phyloP scores from a whole-genome alignment of 2,797 vertebrate genomes.

The Coracias cyanogaster region DNA sequence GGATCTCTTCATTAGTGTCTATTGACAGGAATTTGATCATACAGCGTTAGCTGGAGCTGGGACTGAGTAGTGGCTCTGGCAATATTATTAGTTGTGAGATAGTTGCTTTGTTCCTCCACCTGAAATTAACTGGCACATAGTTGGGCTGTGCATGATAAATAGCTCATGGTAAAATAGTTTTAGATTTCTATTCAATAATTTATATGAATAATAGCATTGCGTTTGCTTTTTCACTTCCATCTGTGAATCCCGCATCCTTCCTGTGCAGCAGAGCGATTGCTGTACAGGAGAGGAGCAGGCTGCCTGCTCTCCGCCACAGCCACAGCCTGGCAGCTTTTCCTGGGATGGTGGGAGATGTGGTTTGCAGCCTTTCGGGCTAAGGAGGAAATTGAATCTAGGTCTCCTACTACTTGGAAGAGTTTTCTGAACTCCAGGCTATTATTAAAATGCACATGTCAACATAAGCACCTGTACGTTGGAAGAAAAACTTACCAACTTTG shows the following conservation, averaged over 20 bases:
- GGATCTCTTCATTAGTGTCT: neutral
- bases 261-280: neutral
- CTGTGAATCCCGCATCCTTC: neutral
- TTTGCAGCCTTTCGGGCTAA: neutral
- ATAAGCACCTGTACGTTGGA: neutral
- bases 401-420: neutral
- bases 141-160: neutral
- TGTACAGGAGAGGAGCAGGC: neutral
- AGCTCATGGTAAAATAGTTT: neutral
- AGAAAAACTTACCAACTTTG: neutral
- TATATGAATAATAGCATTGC: neutral
- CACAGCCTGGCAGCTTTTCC: neutral
- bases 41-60: neutral
- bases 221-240: neutral
- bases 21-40: neutral
- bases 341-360: neutral
- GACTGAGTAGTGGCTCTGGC: neutral
- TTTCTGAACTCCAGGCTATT: neutral
- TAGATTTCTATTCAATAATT: neutral
- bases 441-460: neutral
- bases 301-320: neutral
- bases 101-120: neutral
- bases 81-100: neutral
- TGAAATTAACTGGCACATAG: neutral
- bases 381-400: neutral